A percentile compares a stretch with the other conserved stretches of the same genome.
Evolutionary conservation across 2,113 vertebrate genomes (phyloP).

Genomic region (Pangasianodon gigas): DNA sequence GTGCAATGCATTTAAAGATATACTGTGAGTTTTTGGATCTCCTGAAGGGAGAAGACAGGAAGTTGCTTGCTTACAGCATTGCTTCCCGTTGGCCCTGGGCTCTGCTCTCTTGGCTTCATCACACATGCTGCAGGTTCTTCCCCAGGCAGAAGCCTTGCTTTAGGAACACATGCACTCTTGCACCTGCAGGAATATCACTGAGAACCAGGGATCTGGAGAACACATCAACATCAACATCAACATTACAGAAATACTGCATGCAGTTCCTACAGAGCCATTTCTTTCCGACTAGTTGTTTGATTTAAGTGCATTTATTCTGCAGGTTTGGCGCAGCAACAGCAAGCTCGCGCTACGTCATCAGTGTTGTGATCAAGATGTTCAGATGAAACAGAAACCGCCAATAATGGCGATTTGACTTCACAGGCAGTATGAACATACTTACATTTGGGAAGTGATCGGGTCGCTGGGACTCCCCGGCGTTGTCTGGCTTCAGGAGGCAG

Average conservation of each 20-base stretch:
- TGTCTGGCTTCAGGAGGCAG: neutral
- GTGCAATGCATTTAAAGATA: neutral
- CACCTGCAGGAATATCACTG: conserved; percentile 24
- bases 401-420: neutral
- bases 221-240: neutral
- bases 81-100: conserved; percentile 70
- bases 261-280: neutral
- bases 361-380: neutral
- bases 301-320: neutral
- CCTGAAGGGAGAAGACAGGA: neutral
- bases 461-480: neutral
- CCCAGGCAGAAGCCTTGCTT: conserved; percentile 2
- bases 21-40: neutral
- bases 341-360: conserved; percentile 19
- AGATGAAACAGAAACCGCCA: neutral
- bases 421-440: neutral
- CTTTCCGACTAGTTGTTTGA: neutral
- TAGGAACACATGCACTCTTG: conserved; percentile 29
- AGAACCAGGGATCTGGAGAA: neutral
- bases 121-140: conserved; percentile 58
- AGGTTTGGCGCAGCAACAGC: neutral
- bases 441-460: neutral
- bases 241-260: neutral
- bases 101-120: conserved; percentile 69
- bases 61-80: conserved; percentile 73